Conservation (phyloP, 2,888 invertebrate genomes). For the Hymenopus coronatus region DNA sequence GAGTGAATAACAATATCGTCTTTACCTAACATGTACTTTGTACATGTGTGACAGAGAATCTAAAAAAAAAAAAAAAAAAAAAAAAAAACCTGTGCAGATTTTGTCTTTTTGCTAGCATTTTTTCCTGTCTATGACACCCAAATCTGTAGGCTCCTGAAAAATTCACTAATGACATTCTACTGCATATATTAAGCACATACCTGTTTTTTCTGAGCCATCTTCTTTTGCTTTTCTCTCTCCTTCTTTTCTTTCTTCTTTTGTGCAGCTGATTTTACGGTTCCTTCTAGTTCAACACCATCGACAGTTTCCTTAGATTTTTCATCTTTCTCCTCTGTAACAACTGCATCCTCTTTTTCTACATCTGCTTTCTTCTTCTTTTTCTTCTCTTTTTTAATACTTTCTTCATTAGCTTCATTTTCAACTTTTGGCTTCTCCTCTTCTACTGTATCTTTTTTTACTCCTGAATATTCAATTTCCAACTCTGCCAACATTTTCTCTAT, state of each 20-base stretch:
- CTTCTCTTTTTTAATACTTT: slow-evolving; percentile 33
- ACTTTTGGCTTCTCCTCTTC: slow-evolving; percentile 40
- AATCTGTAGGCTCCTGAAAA: no score
- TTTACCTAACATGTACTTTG: no score
- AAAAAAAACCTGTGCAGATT: no score
- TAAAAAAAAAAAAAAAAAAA: no score
- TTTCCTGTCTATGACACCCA: no score
- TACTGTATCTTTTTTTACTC: slow-evolving; percentile 53
- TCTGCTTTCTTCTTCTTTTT: slow-evolving; percentile 39
- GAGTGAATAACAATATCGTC: no score
- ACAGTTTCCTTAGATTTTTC: slow-evolving; percentile 50
- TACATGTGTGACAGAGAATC: no score
- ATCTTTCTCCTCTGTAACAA: slow-evolving; percentile 46
- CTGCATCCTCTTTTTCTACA: slow-evolving; percentile 46
- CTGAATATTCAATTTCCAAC: slow-evolving; percentile 76
- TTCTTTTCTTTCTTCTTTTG: slow-evolving; percentile 90
- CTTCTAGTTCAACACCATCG: slow-evolving; percentile 56
- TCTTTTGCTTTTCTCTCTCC: slow-evolving; percentile 74
- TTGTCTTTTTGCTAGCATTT: no score
- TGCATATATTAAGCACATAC: slow-evolving; percentile 37
- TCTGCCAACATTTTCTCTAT: slow-evolving; percentile 81
- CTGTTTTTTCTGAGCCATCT: slow-evolving; percentile 64
- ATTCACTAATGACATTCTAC: no score
- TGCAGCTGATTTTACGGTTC: slow-evolving; percentile 74
- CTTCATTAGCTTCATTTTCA: slow-evolving; percentile 32